Evolutionary conservation across 2,888 invertebrate species (phyloP).

Genomic region (Drosophila pseudotalamancana): DNA sequence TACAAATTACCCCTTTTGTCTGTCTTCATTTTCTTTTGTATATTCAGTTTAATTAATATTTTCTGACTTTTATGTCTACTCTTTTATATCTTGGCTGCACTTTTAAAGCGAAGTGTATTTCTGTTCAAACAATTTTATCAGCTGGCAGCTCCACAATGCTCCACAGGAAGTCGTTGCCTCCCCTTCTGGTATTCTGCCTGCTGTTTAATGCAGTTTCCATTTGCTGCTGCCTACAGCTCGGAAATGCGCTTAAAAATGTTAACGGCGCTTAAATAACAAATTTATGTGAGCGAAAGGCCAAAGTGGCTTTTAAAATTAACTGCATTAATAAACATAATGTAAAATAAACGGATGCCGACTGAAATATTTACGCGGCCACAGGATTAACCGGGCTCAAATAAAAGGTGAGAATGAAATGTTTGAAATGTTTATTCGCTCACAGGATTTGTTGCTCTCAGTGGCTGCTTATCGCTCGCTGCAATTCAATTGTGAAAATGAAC

Average conservation of each 20-base stretch:
- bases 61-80: too few species aligned
- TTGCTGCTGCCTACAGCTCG: constrained; percentile 9
- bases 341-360: constrained; percentile 3
- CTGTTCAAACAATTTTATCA: too few species aligned
- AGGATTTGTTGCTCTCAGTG: not conserved
- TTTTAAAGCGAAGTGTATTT: not conserved
- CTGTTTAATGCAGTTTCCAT: constrained; percentile 43
- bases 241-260: constrained; percentile 52
- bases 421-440: not conserved
- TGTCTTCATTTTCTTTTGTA: too few species aligned
- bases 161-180: constrained; percentile 3
- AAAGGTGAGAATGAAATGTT: not conserved
- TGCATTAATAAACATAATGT: constrained; percentile 44
- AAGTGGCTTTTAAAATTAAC: constrained; percentile 71
- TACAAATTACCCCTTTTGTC: not conserved
- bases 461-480: too few species aligned
- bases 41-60: too few species aligned
- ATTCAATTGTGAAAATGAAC: too few species aligned
- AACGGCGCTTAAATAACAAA: constrained; percentile 54
- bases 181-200: too few species aligned
- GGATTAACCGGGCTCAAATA: not conserved
- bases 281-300: constrained; percentile 33
- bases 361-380: constrained; percentile 1
- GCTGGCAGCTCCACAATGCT: too few species aligned
- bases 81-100: not conserved